Conservation (phyloP, 2,113 vertebrate genomes). For the Psittacus erithacus region DNA sequence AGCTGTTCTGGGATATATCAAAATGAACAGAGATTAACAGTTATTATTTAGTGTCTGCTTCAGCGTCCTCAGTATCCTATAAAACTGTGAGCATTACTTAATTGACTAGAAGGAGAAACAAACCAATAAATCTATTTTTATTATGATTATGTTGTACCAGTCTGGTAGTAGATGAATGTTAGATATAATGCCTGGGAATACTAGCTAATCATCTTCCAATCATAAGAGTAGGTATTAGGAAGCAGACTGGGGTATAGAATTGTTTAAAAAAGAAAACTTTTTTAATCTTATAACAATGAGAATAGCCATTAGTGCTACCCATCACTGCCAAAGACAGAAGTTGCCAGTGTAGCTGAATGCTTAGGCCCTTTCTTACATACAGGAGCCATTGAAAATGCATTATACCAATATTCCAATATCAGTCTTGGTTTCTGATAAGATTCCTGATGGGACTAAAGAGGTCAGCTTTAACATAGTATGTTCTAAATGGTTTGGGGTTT, state of each 20-base stretch:
- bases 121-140: slow-evolving; percentile 40
- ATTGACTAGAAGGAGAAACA: slow-evolving; percentile 31
- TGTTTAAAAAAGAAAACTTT: background rate
- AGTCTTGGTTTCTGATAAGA: background rate
- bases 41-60: slow-evolving; percentile 24
- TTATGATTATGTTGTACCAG: slow-evolving; percentile 21
- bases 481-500: background rate
- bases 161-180: slow-evolving; percentile 15
- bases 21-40: background rate
- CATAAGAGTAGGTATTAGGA: background rate
- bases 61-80: background rate
- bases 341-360: background rate
- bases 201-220: background rate
- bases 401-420: background rate
- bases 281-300: background rate
- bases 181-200: background rate
- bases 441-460: background rate
- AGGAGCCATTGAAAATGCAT: background rate
- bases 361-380: background rate
- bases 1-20: background rate
- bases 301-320: background rate
- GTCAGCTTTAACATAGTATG: background rate
- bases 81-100: slow-evolving; percentile 19
- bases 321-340: background rate
- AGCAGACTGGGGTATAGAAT: background rate